Percentiles rank a stretch among this genome's conserved stretches.
Evolutionary conservation across 1,140 invertebrate genomes (phyloP).

Genomic region (Amphibalanus amphitrite): DNA sequence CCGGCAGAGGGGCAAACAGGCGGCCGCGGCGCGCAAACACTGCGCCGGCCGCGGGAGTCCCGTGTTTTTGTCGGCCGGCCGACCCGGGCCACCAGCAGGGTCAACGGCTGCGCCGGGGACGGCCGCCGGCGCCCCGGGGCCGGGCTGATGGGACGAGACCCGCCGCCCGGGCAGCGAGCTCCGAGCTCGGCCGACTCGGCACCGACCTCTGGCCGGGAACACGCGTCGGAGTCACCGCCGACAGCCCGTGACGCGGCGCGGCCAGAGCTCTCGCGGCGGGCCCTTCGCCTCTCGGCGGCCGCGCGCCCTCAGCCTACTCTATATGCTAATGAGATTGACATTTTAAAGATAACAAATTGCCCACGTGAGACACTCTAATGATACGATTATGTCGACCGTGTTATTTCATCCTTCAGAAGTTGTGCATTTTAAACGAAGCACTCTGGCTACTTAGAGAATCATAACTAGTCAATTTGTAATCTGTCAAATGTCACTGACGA

Average conservation of each 20-base stretch:
- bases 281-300: background rate
- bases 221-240: too few relatives aligned
- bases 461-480: background rate
- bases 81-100: too few relatives aligned
- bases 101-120: background rate
- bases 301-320: background rate
- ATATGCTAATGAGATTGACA: constrained; percentile 1
- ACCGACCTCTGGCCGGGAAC: too few relatives aligned
- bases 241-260: too few relatives aligned
- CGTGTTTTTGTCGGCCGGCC: too few relatives aligned
- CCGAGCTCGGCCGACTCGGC: too few relatives aligned
- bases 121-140: too few relatives aligned
- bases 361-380: background rate
- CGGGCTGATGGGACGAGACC: too few relatives aligned
- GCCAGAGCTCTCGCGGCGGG: too few relatives aligned
- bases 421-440: background rate
- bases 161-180: too few relatives aligned
- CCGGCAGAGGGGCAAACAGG: background rate
- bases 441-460: background rate
- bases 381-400: background rate
- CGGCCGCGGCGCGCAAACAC: too few relatives aligned
- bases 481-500: background rate
- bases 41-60: too few relatives aligned
- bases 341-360: background rate
- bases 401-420: background rate